Evolutionary conservation across 2,797 vertebrate genomes (phyloP).

Genomic region (Falco rusticolus): DNA sequence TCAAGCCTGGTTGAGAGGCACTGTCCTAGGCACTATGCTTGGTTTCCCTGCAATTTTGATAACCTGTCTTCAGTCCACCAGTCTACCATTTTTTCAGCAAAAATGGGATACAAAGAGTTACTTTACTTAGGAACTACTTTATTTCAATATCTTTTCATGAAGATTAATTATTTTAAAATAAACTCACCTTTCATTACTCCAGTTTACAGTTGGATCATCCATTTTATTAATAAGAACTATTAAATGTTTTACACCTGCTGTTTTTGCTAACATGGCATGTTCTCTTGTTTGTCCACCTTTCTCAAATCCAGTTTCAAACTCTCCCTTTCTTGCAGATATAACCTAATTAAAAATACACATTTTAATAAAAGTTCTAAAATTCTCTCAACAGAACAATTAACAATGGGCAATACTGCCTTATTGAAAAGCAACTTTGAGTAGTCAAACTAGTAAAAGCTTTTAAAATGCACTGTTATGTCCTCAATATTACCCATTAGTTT

Average conservation of each 20-base stretch:
- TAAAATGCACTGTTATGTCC: not conserved
- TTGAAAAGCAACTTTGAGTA: not conserved
- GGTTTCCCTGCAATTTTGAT: not conserved
- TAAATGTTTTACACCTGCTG: slow-evolving; percentile 96
- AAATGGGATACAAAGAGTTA: not conserved
- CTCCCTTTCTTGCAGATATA: slow-evolving; percentile 97
- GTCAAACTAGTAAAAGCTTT: not conserved
- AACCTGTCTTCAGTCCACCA: not conserved
- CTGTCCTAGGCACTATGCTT: not conserved
- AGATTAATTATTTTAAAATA: not conserved
- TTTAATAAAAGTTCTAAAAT: not conserved
- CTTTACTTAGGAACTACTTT: not conserved
- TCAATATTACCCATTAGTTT: not conserved
- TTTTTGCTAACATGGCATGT: slow-evolving; percentile 98
- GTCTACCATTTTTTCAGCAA: not conserved
- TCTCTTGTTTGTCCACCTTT: slow-evolving; percentile 97
- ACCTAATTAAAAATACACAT: slow-evolving; percentile 80
- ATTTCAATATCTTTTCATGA: not conserved
- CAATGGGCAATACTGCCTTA: not conserved
- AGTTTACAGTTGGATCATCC: slow-evolving; percentile 98
- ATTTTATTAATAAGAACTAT: slow-evolving; percentile 99
- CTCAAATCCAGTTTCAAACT: slow-evolving; percentile 98
- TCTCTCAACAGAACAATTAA: not conserved
- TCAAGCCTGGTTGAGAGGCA: not conserved
- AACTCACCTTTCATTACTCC: slow-evolving; percentile 94